A percentile compares a stretch with the other conserved stretches of the same genome.
phyloP scores from a whole-genome alignment of 2,113 vertebrate genomes.

The Hippocampus guttulatus region DNA sequence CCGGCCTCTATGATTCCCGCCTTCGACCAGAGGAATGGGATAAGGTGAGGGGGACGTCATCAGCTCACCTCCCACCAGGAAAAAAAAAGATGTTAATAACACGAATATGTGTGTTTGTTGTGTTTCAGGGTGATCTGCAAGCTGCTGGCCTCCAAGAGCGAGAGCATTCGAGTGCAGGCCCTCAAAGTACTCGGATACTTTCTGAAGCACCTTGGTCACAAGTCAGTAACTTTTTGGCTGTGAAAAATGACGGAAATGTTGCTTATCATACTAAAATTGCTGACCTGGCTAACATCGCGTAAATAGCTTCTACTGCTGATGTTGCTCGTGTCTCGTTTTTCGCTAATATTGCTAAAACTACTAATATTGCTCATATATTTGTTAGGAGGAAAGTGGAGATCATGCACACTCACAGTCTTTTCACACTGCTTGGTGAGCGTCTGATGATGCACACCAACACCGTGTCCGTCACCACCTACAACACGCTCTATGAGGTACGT shows the following conservation, averaged over 20 bases:
- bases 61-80: neutral
- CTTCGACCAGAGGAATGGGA: slow-evolving; percentile 97
- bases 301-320: no score
- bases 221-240: slow-evolving; percentile 76
- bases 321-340: no score
- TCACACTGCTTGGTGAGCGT: slow-evolving; percentile 94
- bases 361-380: neutral
- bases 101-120: slow-evolving; percentile 19
- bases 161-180: slow-evolving; percentile 97
- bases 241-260: neutral
- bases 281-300: no score
- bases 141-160: slow-evolving; percentile 95
- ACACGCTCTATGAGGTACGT: slow-evolving; percentile 95
- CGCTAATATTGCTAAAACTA: neutral
- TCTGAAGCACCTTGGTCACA: slow-evolving; percentile 97
- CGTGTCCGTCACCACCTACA: slow-evolving; percentile 95
- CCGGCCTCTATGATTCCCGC: slow-evolving; percentile 99
- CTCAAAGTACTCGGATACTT: slow-evolving; percentile 98
- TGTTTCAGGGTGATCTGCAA: slow-evolving; percentile 93
- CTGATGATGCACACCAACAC: slow-evolving; percentile 98
- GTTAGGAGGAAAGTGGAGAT: slow-evolving; percentile 96
- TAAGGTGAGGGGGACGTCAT: slow-evolving; percentile 78
- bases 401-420: slow-evolving; percentile 99
- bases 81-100: neutral
- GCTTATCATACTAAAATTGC: no score